Evolutionary conservation across 1,140 invertebrate genomes (phyloP).

Genomic region (Bombus sylvicola): DNA sequence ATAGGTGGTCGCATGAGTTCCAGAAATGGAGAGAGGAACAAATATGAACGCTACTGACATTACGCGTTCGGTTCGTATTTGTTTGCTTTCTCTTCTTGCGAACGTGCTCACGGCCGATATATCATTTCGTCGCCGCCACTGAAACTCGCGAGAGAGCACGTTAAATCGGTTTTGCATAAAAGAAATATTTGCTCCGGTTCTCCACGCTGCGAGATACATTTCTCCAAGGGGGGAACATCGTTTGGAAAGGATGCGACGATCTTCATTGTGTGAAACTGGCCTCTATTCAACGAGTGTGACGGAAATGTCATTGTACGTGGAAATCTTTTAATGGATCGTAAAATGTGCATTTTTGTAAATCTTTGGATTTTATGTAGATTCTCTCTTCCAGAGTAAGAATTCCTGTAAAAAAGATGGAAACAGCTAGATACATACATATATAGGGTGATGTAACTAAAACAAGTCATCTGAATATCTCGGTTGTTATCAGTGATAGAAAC

Average conservation of each 20-base stretch:
- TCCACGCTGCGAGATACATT: neutral
- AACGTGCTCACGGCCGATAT: neutral
- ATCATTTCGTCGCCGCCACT: slow-evolving; percentile 29
- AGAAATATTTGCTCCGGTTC: slow-evolving; percentile 42
- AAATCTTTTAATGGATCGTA: neutral
- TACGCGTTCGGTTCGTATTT: slow-evolving; percentile 30
- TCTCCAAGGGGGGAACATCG: neutral
- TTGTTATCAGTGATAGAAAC: too few relatives aligned
- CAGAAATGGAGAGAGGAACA: slow-evolving; percentile 7
- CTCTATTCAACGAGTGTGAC: neutral
- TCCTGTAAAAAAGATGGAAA: too few relatives aligned
- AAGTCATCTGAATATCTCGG: too few relatives aligned
- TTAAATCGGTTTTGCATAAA: slow-evolving; percentile 41
- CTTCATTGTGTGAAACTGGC: neutral
- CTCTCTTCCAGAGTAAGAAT: neutral
- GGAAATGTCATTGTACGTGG: neutral
- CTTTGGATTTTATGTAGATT: too few relatives aligned
- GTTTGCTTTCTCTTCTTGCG: slow-evolving; percentile 36
- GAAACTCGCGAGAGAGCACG: slow-evolving; percentile 15
- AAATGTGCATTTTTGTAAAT: neutral
- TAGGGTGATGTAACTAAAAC: too few relatives aligned
- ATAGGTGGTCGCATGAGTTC: slow-evolving; percentile 14
- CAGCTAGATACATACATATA: too few relatives aligned
- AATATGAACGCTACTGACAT: slow-evolving; percentile 18
- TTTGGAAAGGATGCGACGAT: neutral